phyloP scores from a whole-genome alignment of 2,888 invertebrate species.

The Trissoscelio sp. region DNA sequence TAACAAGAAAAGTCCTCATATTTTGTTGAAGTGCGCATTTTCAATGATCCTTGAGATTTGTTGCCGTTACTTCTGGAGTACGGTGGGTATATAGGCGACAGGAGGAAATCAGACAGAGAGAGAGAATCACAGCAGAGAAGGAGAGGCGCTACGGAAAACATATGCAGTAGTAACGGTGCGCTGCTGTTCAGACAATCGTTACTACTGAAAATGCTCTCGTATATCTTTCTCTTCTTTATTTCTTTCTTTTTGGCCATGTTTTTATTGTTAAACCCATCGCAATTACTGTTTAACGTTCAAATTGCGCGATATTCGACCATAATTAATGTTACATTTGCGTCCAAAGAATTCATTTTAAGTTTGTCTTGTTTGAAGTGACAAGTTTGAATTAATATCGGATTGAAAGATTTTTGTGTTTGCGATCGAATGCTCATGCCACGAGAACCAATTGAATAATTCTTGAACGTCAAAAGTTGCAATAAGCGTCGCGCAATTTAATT shows the following conservation, averaged over 20 bases:
- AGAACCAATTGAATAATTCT: neutral
- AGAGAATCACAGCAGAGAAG: neutral
- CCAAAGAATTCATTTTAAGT: neutral
- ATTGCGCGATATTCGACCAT: constrained; percentile 23
- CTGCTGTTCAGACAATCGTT: constrained; percentile 60
- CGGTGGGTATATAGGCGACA: constrained; percentile 5
- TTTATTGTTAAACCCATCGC: constrained; percentile 43
- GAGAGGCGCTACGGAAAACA: constrained; percentile 19
- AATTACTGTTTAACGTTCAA: constrained; percentile 32
- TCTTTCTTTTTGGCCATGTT: constrained; percentile 5
- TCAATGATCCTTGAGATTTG: constrained; percentile 60
- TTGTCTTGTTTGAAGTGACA: neutral
- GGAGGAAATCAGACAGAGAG: neutral
- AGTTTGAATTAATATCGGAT: constrained; percentile 14
- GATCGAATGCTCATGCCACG: neutral
- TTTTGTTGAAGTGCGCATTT: constrained; percentile 45
- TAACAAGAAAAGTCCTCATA: constrained; percentile 45
- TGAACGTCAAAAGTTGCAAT: neutral
- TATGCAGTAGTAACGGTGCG: constrained; percentile 59
- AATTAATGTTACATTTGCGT: constrained; percentile 43
- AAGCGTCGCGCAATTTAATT: neutral
- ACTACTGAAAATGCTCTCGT: constrained; percentile 42
- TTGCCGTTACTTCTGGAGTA: constrained; percentile 35
- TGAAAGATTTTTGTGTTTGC: neutral
- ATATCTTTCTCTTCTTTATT: constrained; percentile 32